Conservation (phyloP, 2,113 vertebrate genomes). For the Motacilla alba region DNA sequence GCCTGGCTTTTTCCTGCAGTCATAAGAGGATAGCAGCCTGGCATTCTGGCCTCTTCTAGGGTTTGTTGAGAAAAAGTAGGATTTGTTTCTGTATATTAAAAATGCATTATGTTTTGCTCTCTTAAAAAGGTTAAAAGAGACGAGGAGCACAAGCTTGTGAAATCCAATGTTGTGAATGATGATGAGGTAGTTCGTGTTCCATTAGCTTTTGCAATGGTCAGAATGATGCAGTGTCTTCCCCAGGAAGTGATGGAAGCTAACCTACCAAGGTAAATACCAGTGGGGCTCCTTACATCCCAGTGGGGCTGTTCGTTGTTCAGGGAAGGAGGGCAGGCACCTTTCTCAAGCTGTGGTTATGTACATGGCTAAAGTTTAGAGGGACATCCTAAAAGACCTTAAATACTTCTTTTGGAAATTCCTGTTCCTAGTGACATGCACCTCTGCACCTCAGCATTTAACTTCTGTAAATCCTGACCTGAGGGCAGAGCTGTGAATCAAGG, state of each 20-base stretch:
- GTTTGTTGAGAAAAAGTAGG: background rate
- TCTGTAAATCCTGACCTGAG: background rate
- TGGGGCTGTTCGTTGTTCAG: background rate
- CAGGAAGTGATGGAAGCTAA: slow-evolving; percentile 87
- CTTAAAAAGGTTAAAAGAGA: slow-evolving; percentile 86
- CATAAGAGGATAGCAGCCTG: background rate
- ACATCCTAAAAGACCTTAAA: background rate
- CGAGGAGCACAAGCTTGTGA: slow-evolving; percentile 90
- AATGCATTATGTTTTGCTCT: background rate
- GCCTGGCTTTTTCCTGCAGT: background rate
- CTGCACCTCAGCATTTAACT: background rate
- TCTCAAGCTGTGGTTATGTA: background rate
- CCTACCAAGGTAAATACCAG: slow-evolving; percentile 79
- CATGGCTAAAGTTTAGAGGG: background rate
- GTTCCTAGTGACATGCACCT: background rate
- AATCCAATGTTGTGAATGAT: slow-evolving; percentile 87
- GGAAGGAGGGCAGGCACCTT: background rate
- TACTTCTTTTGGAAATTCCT: background rate
- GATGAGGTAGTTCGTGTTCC: slow-evolving; percentile 92
- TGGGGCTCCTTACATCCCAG: background rate
- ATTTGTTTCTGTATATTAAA: background rate
- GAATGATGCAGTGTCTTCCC: slow-evolving; percentile 92
- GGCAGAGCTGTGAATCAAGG: background rate
- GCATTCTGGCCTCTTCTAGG: background rate
- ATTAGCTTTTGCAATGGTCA: slow-evolving; percentile 93